These are phyloP conservation scores for Polyodon spathula DNA, from an alignment of 2,113 vertebrate species.

Conservation along the genomic window DNA sequence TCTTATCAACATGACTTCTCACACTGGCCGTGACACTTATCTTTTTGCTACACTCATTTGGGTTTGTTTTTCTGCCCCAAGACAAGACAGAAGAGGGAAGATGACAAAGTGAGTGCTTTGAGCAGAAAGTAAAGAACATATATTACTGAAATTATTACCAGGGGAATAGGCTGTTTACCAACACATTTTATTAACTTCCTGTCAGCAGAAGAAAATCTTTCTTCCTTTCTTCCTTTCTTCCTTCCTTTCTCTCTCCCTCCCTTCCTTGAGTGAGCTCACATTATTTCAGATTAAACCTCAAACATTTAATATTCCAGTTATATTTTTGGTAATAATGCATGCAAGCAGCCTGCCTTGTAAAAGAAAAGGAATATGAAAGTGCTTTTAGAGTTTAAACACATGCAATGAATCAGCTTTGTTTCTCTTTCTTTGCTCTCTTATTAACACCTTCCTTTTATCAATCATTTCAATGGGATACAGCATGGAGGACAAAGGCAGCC, in stretches of 20 bases:
- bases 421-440: conserved; percentile 31
- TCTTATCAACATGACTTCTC: too few species aligned
- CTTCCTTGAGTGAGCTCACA: too few species aligned
- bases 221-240: too few species aligned
- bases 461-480: conserved; percentile 18
- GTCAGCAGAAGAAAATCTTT: background rate
- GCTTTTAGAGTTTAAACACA: too few species aligned
- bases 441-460: conserved; percentile 34
- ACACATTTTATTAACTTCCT: background rate
- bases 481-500: background rate
- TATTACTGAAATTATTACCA: background rate
- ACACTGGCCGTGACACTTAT: too few species aligned
- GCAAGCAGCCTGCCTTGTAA: too few species aligned
- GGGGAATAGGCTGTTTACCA: background rate
- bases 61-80: background rate
- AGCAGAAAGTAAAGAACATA: background rate
- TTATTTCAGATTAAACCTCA: too few species aligned
- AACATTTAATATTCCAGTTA: too few species aligned
- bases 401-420: too few species aligned
- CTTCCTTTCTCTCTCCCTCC: too few species aligned
- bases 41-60: background rate
- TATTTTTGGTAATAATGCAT: too few species aligned
- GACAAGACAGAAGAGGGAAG: background rate
- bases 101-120: background rate
- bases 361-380: too few species aligned